Conservation (phyloP, 2,113 vertebrate species). For the Planiliza haematocheilus region DNA sequence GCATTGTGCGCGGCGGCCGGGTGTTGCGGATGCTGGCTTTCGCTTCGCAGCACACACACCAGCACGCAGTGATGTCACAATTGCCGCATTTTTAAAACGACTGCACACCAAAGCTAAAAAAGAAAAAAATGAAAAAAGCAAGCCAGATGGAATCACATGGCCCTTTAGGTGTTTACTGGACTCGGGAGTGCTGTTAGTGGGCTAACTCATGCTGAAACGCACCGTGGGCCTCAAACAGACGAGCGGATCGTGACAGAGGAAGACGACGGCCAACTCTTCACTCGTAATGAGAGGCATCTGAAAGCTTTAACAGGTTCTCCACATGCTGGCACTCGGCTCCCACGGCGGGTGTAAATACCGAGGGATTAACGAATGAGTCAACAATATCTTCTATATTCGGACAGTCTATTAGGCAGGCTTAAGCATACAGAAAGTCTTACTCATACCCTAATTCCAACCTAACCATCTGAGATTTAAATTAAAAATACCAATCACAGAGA, state of each 20-base stretch:
- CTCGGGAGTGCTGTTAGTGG: conserved; percentile 46
- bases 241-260: conserved; percentile 12
- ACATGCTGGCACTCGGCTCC: conserved; percentile 28
- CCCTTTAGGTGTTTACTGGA: conserved; percentile 49
- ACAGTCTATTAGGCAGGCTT: conserved; percentile 16
- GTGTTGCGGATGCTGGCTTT: conserved; percentile 45
- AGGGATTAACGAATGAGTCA: conserved; percentile 53
- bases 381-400: conserved; percentile 14
- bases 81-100: conserved; percentile 26
- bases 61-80: conserved; percentile 52
- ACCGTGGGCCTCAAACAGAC: conserved; percentile 36
- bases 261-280: conserved; percentile 34
- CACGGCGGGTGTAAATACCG: conserved; percentile 40
- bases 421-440: not conserved
- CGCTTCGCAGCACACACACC: conserved; percentile 33
- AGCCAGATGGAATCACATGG: conserved; percentile 23
- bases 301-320: conserved; percentile 46
- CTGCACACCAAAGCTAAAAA: not conserved
- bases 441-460: not conserved
- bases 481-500: conserved; percentile 20
- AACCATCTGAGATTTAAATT: not conserved
- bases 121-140: conserved; percentile 45
- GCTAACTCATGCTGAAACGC: conserved; percentile 37
- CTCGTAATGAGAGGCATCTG: conserved; percentile 59
- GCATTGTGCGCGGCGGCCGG: conserved; percentile 44